A percentile compares a stretch with the other conserved stretches of the same genome.
phyloP scores from a whole-genome alignment of 2,888 invertebrate genomes.

The Lycia hirtaria region DNA sequence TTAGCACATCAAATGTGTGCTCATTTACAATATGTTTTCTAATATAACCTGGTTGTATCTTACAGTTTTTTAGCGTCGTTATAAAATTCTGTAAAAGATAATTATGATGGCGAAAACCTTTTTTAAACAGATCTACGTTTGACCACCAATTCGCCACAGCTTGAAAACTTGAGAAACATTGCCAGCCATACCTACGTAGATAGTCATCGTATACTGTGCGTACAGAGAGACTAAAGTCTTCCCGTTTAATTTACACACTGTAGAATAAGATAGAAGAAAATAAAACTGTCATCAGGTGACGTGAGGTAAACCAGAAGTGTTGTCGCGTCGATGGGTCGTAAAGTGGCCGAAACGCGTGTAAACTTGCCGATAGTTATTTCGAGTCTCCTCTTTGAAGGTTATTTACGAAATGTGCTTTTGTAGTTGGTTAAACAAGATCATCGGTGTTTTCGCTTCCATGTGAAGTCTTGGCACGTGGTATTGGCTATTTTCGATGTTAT shows the following conservation, averaged over 20 bases:
- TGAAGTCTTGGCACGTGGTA: background rate
- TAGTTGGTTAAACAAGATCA: slow-evolving; percentile 1
- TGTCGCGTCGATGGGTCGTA: slow-evolving; percentile 21
- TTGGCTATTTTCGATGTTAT: background rate
- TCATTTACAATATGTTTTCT: no score
- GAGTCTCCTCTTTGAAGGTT: slow-evolving; percentile 35
- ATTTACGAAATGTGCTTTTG: slow-evolving; percentile 16
- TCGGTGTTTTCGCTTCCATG: background rate
- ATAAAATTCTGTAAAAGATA: no score
- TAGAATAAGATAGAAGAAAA: background rate
- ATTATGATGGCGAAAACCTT: no score
- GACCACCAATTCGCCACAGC: no score
- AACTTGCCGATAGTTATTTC: slow-evolving; percentile 30
- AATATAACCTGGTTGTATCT: no score
- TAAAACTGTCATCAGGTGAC: slow-evolving; percentile 25
- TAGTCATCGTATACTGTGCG: background rate
- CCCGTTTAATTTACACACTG: background rate
- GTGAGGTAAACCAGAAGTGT: slow-evolving; percentile 29
- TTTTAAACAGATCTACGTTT: no score
- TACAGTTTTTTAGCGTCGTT: no score
- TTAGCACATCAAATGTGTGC: no score
- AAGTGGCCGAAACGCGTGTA: slow-evolving; percentile 9
- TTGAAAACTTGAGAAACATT: no score
- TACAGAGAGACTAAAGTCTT: slow-evolving; percentile 1
- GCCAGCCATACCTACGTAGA: no score